Evolutionary conservation across 2,888 invertebrate genomes (phyloP), one percentile per base, ranked within the genome.

Genomic region (Calliscelio sp.): DNA sequence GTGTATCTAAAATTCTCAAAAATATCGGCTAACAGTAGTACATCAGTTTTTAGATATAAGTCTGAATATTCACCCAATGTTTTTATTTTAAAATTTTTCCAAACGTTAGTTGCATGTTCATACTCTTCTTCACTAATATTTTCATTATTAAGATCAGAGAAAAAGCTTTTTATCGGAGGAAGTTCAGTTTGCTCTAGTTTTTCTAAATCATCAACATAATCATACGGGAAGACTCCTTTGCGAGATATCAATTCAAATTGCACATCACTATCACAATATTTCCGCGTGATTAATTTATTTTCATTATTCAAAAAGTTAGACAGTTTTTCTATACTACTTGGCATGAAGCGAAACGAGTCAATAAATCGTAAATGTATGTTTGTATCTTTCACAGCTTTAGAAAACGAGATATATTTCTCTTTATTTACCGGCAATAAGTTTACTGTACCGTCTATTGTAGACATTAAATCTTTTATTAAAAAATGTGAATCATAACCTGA

Each of bases 371-470:
- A 68, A 24, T 75, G 41, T 1, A 84, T 71, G 2, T 49, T 55
- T 11, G 61, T 75, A 16, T 46, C 22, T 11, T 46, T 41, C 0
- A 80, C 70, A 24, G 20, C 11, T 59, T 82, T 77, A 10, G 63
- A 77, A 18, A 82, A 78, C 0, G 84, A 81, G 24, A 90, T 89
- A 59, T 90, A 92, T 79, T 87, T 87, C 83, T 93, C 91, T 63
- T 90, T 90, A 65, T 88, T 91, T 24, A 87, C 53, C 0, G 92
- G 87, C 32, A 92, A 85, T 3, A 92, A 44, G 10, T 53, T 80
- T 3, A 90, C 79, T 10, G 51, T 14, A 10, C 88, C 88, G 7
- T 78, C 73, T 71, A 84, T 74, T 38, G 7, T 16, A 7, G 11
- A 32, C 1, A 28, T 59, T 11, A 90, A 53, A 20, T 88, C 86